phyloP scores from a whole-genome alignment of 2,888 invertebrate genomes.

The Cosmia pyralina region DNA sequence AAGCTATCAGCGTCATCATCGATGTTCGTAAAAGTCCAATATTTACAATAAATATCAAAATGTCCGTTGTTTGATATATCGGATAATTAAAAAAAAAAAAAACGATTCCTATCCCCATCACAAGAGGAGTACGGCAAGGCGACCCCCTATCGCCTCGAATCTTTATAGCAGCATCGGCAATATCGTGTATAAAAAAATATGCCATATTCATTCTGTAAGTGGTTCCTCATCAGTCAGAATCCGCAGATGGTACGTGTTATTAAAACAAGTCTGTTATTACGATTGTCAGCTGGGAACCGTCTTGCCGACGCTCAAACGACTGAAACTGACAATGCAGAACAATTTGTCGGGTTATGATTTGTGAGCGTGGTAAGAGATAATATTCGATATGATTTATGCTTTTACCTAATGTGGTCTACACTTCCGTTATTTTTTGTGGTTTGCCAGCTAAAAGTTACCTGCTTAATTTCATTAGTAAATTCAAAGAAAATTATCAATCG shows the following conservation, averaged over 20 bases:
- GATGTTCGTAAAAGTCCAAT: too few relatives aligned
- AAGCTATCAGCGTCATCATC: too few relatives aligned
- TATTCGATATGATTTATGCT: not conserved
- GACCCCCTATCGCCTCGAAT: not conserved
- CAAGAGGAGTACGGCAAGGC: not conserved
- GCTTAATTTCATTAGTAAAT: too few relatives aligned
- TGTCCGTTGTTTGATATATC: too few relatives aligned
- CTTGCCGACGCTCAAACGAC: not conserved
- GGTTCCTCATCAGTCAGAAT: constrained; percentile 2
- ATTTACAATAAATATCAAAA: too few relatives aligned
- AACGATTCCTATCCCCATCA: not conserved
- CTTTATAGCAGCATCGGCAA: too few relatives aligned
- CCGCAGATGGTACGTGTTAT: constrained; percentile 52
- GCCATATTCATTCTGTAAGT: too few relatives aligned
- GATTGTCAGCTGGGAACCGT: constrained; percentile 34
- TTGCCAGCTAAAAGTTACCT: not conserved
- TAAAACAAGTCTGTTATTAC: constrained; percentile 39
- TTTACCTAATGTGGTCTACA: not conserved
- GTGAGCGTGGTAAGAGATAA: not conserved
- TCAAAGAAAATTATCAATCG: too few relatives aligned
- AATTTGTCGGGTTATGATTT: constrained; percentile 1
- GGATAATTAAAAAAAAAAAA: too few relatives aligned
- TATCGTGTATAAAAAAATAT: too few relatives aligned
- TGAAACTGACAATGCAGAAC: constrained; percentile 5
- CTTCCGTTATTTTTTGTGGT: not conserved